These are phyloP conservation scores for Daboia siamensis DNA, from an alignment of 2,113 vertebrate species.

Conservation along the genomic window DNA sequence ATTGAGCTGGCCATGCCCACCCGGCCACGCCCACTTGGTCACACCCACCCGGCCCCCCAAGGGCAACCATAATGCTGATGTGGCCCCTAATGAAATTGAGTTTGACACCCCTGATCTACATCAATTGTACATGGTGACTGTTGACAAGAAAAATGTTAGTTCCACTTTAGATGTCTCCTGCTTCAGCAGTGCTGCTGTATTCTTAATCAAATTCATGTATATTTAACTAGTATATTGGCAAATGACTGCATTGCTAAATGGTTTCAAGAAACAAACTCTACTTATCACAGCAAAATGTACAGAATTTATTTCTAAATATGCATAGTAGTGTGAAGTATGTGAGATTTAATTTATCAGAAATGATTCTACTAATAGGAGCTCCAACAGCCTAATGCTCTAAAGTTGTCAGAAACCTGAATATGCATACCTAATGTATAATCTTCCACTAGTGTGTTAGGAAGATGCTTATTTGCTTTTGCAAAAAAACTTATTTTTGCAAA, in stretches of 20 bases:
- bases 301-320: not conserved
- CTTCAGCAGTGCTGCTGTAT: not conserved
- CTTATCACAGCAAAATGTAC: not conserved
- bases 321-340: not conserved
- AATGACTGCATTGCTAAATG: not conserved
- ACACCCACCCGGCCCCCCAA: no score
- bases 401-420: not conserved
- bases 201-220: not conserved
- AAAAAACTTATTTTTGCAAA: conserved; percentile 33
- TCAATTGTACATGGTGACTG: not conserved
- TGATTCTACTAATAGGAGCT: not conserved
- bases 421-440: not conserved
- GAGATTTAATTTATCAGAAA: not conserved
- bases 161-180: not conserved
- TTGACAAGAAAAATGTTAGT: not conserved
- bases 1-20: no score
- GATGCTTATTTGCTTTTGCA: conserved; percentile 16
- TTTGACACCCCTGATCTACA: no score
- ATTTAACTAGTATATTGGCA: not conserved
- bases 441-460: conserved; percentile 1
- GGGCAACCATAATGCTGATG: no score
- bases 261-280: not conserved
- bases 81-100: no score
- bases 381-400: not conserved
- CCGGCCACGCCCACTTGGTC: no score